A percentile compares a stretch with the other conserved stretches of the same genome.
phyloP scores from a whole-genome alignment of 1,140 invertebrate genomes.

The Gryllus bimaculatus region DNA sequence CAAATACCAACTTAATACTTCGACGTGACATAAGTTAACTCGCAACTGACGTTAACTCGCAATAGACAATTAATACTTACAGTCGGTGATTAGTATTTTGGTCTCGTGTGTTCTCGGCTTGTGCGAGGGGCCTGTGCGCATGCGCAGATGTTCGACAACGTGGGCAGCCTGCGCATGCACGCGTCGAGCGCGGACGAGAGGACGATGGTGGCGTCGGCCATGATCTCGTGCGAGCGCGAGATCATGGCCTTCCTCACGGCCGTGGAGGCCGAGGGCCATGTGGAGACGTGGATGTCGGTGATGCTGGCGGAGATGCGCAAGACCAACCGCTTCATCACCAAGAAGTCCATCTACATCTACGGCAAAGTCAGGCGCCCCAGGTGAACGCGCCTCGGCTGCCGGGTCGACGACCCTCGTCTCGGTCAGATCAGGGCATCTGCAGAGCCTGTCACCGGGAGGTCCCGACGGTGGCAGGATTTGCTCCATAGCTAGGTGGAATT shows the following conservation, averaged over 20 bases:
- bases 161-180: slow-evolving; percentile 58
- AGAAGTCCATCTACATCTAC: slow-evolving; percentile 79
- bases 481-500: no score
- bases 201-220: slow-evolving; percentile 55
- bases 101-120: no score
- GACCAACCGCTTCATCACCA: slow-evolving; percentile 75
- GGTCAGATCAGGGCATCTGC: no score
- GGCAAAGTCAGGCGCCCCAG: slow-evolving; percentile 56
- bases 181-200: slow-evolving; percentile 49
- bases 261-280: slow-evolving; percentile 52
- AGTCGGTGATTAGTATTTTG: no score
- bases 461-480: no score
- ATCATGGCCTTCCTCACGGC: slow-evolving; percentile 67
- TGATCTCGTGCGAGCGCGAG: slow-evolving; percentile 80
- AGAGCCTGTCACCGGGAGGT: no score
- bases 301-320: slow-evolving; percentile 72
- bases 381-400: slow-evolving; percentile 27
- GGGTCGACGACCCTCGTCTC: neutral
- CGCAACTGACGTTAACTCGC: no score
- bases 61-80: no score
- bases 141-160: slow-evolving; percentile 79
- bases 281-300: slow-evolving; percentile 85
- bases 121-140: neutral
- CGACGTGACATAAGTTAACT: no score
- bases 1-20: no score